Conservation (phyloP, 2,797 vertebrate genomes). For the Atherinosoma microstoma region DNA sequence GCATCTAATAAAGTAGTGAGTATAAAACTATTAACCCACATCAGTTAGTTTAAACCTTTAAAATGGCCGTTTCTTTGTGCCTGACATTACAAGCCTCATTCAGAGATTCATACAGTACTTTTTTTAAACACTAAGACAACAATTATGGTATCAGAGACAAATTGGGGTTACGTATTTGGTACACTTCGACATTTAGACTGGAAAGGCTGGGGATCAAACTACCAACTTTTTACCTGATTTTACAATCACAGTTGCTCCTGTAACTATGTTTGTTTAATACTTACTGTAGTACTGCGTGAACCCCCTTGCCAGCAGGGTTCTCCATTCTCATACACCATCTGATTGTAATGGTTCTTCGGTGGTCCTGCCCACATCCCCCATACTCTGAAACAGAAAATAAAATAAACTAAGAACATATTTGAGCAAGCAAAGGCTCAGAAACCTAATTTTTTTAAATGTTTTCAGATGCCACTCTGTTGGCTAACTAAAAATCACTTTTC, state of each 20-base stretch:
- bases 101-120: neutral
- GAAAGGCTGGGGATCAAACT: neutral
- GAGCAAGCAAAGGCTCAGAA: slow-evolving; percentile 14
- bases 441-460: neutral
- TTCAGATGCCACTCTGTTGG: slow-evolving; percentile 29
- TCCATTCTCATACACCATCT: slow-evolving; percentile 80
- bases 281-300: slow-evolving; percentile 73
- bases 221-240: neutral
- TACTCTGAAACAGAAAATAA: slow-evolving; percentile 55
- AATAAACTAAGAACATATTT: neutral
- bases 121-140: neutral
- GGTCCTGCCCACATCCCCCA: slow-evolving; percentile 76
- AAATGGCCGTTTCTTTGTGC: no score
- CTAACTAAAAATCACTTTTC: slow-evolving; percentile 55
- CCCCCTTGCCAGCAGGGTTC: slow-evolving; percentile 76
- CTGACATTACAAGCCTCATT: no score
- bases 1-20: no score
- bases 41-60: no score
- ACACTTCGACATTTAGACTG: neutral
- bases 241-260: neutral
- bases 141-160: neutral
- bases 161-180: neutral
- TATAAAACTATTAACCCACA: no score
- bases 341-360: slow-evolving; percentile 69
- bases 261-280: slow-evolving; percentile 16